phyloP scores from a whole-genome alignment of 2,113 vertebrate species.

The Phylloscopus trochiloides region DNA sequence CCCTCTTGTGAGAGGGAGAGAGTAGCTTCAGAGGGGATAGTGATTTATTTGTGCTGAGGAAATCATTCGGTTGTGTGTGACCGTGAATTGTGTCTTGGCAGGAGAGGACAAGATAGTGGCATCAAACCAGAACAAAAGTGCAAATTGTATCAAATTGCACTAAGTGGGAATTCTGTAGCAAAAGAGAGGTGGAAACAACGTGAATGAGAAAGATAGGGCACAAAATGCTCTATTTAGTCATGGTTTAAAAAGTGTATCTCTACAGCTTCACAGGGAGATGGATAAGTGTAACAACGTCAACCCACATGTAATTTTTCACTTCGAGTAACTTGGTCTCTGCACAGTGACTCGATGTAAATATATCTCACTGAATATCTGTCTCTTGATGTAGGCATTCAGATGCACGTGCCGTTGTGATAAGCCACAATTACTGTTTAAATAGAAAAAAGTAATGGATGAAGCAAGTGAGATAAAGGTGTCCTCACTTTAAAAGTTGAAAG shows the following conservation, averaged over 20 bases:
- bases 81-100: background rate
- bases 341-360: background rate
- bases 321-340: background rate
- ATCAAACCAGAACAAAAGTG: background rate
- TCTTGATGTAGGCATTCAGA: background rate
- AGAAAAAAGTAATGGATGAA: background rate
- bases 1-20: background rate
- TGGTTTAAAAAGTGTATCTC: background rate
- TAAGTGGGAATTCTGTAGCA: background rate
- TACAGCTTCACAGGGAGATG: background rate
- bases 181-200: background rate
- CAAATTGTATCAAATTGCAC: background rate
- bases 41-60: accelerated
- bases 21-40: background rate
- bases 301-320: background rate
- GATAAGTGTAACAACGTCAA: background rate
- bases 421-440: background rate
- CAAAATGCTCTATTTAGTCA: background rate
- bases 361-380: background rate
- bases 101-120: background rate
- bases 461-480: background rate
- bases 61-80: background rate
- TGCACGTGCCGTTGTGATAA: background rate
- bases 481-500: background rate
- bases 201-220: background rate